phyloP scores from a whole-genome alignment of 2,888 invertebrate species.

The Troides oblongomaculatus region DNA sequence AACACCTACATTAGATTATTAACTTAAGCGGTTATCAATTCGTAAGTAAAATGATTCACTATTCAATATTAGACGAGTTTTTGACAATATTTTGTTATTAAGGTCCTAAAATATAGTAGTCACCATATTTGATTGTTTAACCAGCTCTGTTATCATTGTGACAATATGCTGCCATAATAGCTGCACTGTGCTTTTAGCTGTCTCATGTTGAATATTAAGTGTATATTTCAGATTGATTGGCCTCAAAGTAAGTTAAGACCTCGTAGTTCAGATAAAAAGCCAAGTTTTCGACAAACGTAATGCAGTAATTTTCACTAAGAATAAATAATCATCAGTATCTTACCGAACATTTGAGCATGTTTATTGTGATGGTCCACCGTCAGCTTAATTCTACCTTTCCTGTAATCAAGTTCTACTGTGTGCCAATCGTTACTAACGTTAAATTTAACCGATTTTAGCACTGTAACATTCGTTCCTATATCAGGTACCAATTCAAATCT shows the following conservation, averaged over 20 bases:
- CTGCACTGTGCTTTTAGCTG: background rate
- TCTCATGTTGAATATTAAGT: no score
- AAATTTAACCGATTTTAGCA: conserved; percentile 89
- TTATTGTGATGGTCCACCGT: conserved; percentile 88
- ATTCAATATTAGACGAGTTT: no score
- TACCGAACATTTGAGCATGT: conserved; percentile 83
- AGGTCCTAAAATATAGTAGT: no score
- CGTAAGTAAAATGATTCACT: no score
- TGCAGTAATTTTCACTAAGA: no score
- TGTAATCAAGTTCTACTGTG: conserved; percentile 88
- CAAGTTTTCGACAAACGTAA: no score
- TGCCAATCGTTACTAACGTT: conserved; percentile 91
- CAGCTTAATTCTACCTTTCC: conserved; percentile 85
- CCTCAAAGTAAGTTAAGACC: background rate
- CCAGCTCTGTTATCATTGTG: background rate
- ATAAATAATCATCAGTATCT: conserved; percentile 35
- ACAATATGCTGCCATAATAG: background rate
- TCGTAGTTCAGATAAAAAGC: background rate
- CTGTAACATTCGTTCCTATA: conserved; percentile 86
- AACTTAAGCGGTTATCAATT: no score
- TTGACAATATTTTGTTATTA: no score
- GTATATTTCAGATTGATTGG: background rate
- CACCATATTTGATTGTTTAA: background rate
- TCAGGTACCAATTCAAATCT: conserved; percentile 90
- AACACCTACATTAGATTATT: no score